Evolutionary conservation across 2,113 vertebrate genomes (phyloP).

Genomic region (Cinclus mexicanus): DNA sequence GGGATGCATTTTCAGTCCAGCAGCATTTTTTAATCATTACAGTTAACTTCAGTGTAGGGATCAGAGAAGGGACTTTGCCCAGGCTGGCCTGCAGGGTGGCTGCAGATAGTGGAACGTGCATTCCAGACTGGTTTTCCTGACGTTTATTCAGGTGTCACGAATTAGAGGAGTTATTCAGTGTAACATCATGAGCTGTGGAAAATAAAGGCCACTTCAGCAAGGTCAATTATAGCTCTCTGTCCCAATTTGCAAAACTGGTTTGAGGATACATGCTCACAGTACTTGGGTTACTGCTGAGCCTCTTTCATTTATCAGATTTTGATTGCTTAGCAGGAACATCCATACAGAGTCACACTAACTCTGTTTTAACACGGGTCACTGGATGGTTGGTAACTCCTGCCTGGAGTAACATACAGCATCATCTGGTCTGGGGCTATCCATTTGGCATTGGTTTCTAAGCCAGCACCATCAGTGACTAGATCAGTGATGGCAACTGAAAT

Average conservation of each 20-base stretch:
- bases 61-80: neutral
- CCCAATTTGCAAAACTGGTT: neutral
- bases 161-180: slow-evolving; percentile 1
- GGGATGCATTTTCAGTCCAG: neutral
- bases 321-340: neutral
- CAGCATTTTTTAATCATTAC: neutral
- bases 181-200: neutral
- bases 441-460: neutral
- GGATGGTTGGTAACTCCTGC: neutral
- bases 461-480: neutral
- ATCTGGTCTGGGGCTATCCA: neutral
- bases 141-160: neutral
- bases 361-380: neutral
- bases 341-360: neutral
- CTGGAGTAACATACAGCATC: neutral
- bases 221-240: neutral
- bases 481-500: neutral
- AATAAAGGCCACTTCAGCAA: slow-evolving; percentile 8
- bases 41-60: neutral
- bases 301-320: neutral
- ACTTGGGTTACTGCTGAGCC: neutral
- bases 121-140: neutral
- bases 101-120: neutral
- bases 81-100: neutral
- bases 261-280: neutral